Evolutionary conservation across 2,113 vertebrate species (phyloP).

Genomic region (Xerus inauris): DNA sequence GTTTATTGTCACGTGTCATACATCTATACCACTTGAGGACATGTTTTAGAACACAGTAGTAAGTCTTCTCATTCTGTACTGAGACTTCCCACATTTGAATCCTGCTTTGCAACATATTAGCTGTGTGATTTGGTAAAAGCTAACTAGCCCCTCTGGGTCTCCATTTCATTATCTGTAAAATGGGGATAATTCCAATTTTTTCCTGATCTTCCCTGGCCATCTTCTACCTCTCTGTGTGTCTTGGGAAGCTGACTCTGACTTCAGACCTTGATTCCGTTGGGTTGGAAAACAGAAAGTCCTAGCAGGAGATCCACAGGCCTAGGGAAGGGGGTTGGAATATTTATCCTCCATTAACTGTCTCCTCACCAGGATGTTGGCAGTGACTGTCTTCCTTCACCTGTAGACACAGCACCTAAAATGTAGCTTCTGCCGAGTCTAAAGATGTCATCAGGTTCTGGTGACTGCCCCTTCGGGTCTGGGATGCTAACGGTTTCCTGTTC

Average conservation of each 20-base stretch:
- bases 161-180: background rate
- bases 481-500: background rate
- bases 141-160: background rate
- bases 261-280: background rate
- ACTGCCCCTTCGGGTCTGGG: background rate
- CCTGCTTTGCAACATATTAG: background rate
- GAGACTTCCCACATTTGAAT: background rate
- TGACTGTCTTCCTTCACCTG: background rate
- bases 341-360: background rate
- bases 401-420: background rate
- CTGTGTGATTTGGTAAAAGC: background rate
- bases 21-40: background rate
- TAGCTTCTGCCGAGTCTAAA: background rate
- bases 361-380: background rate
- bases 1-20: background rate
- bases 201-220: background rate
- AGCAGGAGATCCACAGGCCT: background rate
- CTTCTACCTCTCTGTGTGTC: background rate
- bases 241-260: background rate
- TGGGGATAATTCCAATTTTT: background rate
- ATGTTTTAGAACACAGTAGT: background rate
- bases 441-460: background rate
- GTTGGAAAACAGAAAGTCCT: background rate
- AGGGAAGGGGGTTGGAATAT: background rate
- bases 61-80: background rate